These are phyloP conservation scores for Oxycera nigricornis DNA, from an alignment of 2,888 invertebrate genomes.

Conservation along the genomic window DNA sequence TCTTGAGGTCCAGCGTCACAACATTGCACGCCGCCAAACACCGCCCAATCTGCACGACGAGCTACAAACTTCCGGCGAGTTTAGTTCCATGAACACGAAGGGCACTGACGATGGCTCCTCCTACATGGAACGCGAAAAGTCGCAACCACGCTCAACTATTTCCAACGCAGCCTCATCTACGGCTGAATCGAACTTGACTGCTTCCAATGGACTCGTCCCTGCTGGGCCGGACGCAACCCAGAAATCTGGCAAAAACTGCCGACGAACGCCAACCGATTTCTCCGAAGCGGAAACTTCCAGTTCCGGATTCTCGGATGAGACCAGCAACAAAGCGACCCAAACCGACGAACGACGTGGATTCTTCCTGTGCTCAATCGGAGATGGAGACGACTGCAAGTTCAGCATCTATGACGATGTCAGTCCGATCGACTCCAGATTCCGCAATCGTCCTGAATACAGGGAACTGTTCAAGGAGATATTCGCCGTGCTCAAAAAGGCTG, in stretches of 20 bases:
- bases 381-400: slow-evolving; percentile 84
- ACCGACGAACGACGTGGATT: slow-evolving; percentile 82
- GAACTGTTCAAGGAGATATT: slow-evolving; percentile 85
- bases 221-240: neutral
- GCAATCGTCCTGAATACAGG: slow-evolving; percentile 81
- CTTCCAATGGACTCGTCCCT: neutral
- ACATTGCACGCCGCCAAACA: slow-evolving; percentile 65
- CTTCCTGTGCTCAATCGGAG: slow-evolving; percentile 83
- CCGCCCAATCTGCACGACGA: slow-evolving; percentile 66
- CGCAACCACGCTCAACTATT: neutral
- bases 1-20: slow-evolving; percentile 75
- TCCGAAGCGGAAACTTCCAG: slow-evolving; percentile 87
- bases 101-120: slow-evolving; percentile 64
- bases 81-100: slow-evolving; percentile 69
- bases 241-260: slow-evolving; percentile 65
- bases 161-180: neutral
- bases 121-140: slow-evolving; percentile 62
- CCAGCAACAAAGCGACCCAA: slow-evolving; percentile 82
- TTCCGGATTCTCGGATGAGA: slow-evolving; percentile 84
- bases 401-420: slow-evolving; percentile 84
- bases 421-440: slow-evolving; percentile 81
- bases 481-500: slow-evolving; percentile 81
- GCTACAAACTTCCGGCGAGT: slow-evolving; percentile 76
- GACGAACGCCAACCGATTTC: slow-evolving; percentile 80
- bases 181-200: neutral